Conservation (phyloP, 2,888 invertebrate species). For the Dinocampus coccinellae region DNA sequence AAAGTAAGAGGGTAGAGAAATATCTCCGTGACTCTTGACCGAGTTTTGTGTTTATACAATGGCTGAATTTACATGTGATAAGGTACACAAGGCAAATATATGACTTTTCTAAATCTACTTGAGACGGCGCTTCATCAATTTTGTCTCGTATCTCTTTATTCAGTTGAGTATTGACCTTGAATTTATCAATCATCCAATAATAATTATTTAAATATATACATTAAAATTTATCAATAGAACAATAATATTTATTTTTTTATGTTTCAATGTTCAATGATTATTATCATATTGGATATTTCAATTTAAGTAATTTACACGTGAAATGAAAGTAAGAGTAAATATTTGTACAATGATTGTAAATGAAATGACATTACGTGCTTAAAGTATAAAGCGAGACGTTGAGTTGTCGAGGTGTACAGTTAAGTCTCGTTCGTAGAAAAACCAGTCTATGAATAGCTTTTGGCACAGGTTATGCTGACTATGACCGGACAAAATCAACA, state of each 20-base stretch:
- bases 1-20: conserved; percentile 10
- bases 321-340: conserved; percentile 4
- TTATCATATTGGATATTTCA: not conserved
- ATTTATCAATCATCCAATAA: not conserved
- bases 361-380: conserved; percentile 3
- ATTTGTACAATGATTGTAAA: not conserved
- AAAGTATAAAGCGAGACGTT: conserved; percentile 1
- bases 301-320: not conserved
- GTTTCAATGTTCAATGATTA: not conserved
- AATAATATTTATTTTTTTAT: not conserved
- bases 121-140: conserved; percentile 20
- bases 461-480: not conserved
- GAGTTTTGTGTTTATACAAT: conserved; percentile 34
- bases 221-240: not conserved
- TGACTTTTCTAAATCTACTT: not conserved
- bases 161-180: not conserved
- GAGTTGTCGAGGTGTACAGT: too few relatives aligned
- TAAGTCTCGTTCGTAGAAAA: conserved; percentile 9
- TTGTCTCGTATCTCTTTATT: not conserved
- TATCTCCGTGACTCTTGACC: conserved; percentile 43
- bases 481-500: not conserved
- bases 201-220: not conserved
- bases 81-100: conserved; percentile 10
- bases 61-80: too few relatives aligned
- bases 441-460: conserved; percentile 23